Base-by-base conservation (phyloP, 2,888 invertebrate species). In the Onthophagus sagittarius region DNA sequence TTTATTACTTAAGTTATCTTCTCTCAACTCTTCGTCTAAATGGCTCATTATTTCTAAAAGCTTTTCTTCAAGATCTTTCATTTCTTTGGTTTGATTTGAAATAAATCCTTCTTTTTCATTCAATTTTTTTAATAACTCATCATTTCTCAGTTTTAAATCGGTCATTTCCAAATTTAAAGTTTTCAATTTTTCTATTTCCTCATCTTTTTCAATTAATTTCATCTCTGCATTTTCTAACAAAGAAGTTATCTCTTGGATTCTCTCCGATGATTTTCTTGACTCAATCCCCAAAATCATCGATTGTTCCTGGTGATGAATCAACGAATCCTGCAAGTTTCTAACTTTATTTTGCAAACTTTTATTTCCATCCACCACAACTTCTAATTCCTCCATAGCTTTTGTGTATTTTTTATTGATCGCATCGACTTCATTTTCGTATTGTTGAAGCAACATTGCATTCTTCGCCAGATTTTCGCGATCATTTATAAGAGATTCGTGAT, bases 291-390 rank as follows among this genome's bases (percentile, higher is more conserved):
- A 73, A 15, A 73, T 71, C 65, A 72, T 73, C 7, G 75, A 67
- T 73, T 76, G 70, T 62, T 77, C 74, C 69, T 77, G 73, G n/a
- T 76, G 73, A 4, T 76, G 74, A 64, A 75, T 71, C 6, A 76
- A 14, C n/a, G 63, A 71, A 15, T 75, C 63, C 15, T 72, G 71
- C 31, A 74, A 33, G 23, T 71, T 69, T 9, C 71, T 73, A 15
- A 78, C 32, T 65, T 77, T 32, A 63, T 71, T 33, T 32, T 69
- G 23, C 63, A 78, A 53, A 7, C 13, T 32, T n/a, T 71, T 31
- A 39, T 77, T 77, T 14, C 73, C 72, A 5, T 71, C 62, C 62
- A 39, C 71, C 1, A 78, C 31, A 3, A 71, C 64, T 14, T 74
- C 70, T 32, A 72, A 14, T 31, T 74, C 71, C 1, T 13, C 15